Evolutionary conservation across 2,888 invertebrate genomes (phyloP).

Genomic region (Cerastis leucographa): DNA sequence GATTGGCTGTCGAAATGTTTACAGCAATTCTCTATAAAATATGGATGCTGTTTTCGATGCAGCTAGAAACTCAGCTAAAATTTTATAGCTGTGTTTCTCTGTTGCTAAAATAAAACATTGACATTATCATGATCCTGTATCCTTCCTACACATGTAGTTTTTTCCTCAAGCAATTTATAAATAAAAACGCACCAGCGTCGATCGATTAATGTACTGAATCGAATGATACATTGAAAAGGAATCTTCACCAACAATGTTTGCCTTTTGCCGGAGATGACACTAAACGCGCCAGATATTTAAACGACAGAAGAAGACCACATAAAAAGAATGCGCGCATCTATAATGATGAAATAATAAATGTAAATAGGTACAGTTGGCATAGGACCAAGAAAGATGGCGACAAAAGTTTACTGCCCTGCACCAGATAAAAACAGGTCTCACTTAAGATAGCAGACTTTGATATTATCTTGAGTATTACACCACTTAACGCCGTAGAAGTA

Average conservation of each 20-base stretch:
- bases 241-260: constrained; percentile 22
- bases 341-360: constrained; percentile 58
- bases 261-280: constrained; percentile 31
- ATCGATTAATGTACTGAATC: constrained; percentile 27
- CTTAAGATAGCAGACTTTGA: constrained; percentile 63
- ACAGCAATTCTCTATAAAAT: constrained; percentile 23
- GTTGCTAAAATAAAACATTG: constrained; percentile 10
- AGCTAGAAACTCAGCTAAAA: background rate
- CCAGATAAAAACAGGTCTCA: constrained; percentile 63
- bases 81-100: too few species aligned
- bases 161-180: constrained; percentile 22
- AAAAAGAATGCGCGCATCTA: constrained; percentile 52
- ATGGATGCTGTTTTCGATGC: constrained; percentile 23
- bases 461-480: constrained; percentile 47
- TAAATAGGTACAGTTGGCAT: constrained; percentile 65
- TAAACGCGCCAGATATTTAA: constrained; percentile 55
- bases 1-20: constrained; percentile 51
- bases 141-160: background rate
- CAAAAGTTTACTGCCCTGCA: constrained; percentile 70
- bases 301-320: constrained; percentile 43
- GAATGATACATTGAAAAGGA: constrained; percentile 40
- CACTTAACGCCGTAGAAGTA: constrained; percentile 30
- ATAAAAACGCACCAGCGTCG: constrained; percentile 5
- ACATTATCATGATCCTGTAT: background rate
- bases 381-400: constrained; percentile 67